Percentiles rank a stretch among this genome's conserved stretches.
Evolutionary conservation across 1,140 invertebrate genomes (phyloP).

Genomic region (Colletes latitarsis): DNA sequence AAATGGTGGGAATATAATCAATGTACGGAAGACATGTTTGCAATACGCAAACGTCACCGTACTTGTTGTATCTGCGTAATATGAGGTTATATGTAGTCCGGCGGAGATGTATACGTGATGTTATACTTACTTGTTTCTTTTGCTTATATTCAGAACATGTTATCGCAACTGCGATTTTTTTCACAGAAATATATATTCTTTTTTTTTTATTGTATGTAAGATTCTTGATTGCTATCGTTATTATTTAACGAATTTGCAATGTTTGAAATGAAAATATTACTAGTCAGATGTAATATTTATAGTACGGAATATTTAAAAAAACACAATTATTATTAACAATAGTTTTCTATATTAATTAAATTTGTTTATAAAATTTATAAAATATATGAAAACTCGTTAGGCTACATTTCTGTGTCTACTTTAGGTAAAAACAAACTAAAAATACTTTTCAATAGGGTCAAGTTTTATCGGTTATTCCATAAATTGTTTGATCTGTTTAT

Average conservation of each 20-base stretch:
- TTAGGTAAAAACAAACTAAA: not conserved
- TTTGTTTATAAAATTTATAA: not conserved
- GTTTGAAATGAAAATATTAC: not conserved
- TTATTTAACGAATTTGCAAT: not conserved
- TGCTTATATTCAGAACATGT: slow-evolving; percentile 25
- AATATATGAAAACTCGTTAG: not conserved
- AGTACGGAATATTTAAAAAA: not conserved
- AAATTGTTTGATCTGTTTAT: not conserved
- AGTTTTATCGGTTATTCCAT: not conserved
- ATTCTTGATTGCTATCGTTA: not conserved
- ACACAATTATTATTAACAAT: not conserved
- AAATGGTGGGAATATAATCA: slow-evolving; percentile 69
- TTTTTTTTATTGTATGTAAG: slow-evolving; percentile 1
- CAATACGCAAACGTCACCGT: slow-evolving; percentile 57
- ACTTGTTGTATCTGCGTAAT: slow-evolving; percentile 43
- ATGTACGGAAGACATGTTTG: slow-evolving; percentile 60
- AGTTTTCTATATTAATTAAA: not conserved
- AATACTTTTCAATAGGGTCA: not conserved
- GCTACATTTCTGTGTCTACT: not conserved
- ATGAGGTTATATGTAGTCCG: slow-evolving; percentile 37
- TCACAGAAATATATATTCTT: slow-evolving; percentile 16
- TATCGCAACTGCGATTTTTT: slow-evolving; percentile 28
- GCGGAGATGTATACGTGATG: slow-evolving; percentile 27
- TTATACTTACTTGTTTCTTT: slow-evolving; percentile 40
- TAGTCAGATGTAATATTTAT: not conserved